Percentiles rank a stretch among this genome's conserved stretches.
These are phyloP conservation scores for Megalurothrips usitatus DNA, from an alignment of 2,888 invertebrate species.

Conservation along the genomic window DNA sequence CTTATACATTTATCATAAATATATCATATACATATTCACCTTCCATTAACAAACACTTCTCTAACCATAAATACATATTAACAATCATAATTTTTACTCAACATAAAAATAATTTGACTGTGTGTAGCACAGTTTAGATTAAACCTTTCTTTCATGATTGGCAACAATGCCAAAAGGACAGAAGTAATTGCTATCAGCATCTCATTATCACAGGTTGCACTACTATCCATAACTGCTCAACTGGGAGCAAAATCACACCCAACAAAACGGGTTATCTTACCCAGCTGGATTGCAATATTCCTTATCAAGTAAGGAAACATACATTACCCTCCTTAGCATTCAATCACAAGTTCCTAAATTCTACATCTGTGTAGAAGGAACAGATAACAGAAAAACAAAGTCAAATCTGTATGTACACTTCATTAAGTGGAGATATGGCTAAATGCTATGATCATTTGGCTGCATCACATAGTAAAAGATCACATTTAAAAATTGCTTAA, in stretches of 20 bases:
- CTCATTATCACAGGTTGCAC: constrained; percentile 24
- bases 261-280: constrained; percentile 18
- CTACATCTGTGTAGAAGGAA: not conserved
- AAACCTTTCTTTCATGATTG: not conserved
- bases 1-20: not conserved
- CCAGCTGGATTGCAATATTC: constrained; percentile 22
- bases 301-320: not conserved
- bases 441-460: constrained; percentile 19
- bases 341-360: not conserved
- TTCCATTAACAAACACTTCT: not conserved
- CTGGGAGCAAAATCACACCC: constrained; percentile 25
- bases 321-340: constrained; percentile 5
- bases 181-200: constrained; percentile 11
- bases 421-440: constrained; percentile 19
- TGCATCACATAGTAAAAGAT: constrained; percentile 23
- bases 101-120: constrained; percentile 25
- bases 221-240: constrained; percentile 25
- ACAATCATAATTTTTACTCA: not conserved
- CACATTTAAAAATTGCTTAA: constrained; percentile 18
- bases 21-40: constrained; percentile 4
- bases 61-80: constrained; percentile 1
- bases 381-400: not conserved
- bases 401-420: constrained; percentile 18
- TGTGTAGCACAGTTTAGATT: not conserved
- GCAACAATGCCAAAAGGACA: constrained; percentile 14